Evolutionary conservation across 2,888 invertebrate genomes (phyloP).

Genomic region (Drosophila stalkeri): DNA sequence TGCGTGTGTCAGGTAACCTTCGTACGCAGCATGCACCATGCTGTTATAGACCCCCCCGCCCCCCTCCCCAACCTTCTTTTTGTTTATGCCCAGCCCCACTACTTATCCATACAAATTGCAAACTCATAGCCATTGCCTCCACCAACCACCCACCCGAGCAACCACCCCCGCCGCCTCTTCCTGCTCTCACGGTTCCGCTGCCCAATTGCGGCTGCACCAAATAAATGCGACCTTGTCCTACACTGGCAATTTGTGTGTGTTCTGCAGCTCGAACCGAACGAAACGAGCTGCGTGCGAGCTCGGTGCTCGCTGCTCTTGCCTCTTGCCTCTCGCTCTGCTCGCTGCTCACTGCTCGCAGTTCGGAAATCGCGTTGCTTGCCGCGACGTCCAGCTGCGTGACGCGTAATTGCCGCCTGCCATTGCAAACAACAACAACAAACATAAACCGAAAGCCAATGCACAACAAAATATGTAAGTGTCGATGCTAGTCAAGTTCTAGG

Average conservation of each 20-base stretch:
- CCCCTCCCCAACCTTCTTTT: neutral
- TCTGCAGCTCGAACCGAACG: constrained; percentile 42
- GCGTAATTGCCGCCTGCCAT: constrained; percentile 67
- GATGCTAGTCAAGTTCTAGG: neutral
- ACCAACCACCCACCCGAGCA: neutral
- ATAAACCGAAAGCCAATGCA: constrained; percentile 28
- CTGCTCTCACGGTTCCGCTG: constrained; percentile 38
- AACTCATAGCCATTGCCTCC: constrained; percentile 9
- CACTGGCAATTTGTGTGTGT: constrained; percentile 71
- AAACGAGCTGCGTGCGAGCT: constrained; percentile 48
- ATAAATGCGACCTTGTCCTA: constrained; percentile 80
- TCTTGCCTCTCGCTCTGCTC: constrained; percentile 1
- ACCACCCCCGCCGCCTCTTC: neutral
- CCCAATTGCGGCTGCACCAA: constrained; percentile 75
- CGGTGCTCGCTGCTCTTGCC: constrained; percentile 25
- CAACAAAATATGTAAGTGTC: constrained; percentile 6
- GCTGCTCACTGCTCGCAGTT: constrained; percentile 11
- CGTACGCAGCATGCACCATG: constrained; percentile 51
- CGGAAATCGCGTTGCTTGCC: constrained; percentile 29
- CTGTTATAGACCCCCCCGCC: neutral
- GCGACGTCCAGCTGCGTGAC: constrained; percentile 73
- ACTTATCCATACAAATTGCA: constrained; percentile 15
- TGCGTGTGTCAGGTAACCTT: constrained; percentile 67
- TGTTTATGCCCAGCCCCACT: neutral
- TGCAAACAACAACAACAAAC: constrained; percentile 38